Percentiles rank a stretch among this genome's conserved stretches.
Evolutionary conservation across 2,888 invertebrate species (phyloP).

Genomic region (Eupithecia centaureata): DNA sequence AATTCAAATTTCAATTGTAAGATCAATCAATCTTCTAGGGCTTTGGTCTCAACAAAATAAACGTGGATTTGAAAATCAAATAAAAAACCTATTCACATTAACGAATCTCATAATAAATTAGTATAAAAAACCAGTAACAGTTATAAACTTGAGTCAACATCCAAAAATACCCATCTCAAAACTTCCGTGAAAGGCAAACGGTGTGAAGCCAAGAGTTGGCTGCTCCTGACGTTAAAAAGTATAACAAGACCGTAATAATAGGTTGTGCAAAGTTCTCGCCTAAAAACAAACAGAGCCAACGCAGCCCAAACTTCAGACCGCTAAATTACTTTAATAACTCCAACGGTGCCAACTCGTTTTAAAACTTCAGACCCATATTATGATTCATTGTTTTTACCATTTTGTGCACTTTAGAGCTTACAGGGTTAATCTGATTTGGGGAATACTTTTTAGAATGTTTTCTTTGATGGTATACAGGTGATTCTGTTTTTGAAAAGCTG

Average conservation of each 20-base stretch:
- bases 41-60: no score
- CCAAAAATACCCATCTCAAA: constrained; percentile 4
- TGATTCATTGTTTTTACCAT: constrained; percentile 53
- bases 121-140: background rate
- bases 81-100: background rate
- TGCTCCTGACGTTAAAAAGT: constrained; percentile 70
- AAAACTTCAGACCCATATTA: constrained; percentile 46
- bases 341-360: constrained; percentile 48
- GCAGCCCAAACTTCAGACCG: constrained; percentile 64
- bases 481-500: background rate
- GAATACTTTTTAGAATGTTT: constrained; percentile 21
- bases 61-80: background rate
- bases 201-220: constrained; percentile 57
- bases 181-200: constrained; percentile 34
- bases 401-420: constrained; percentile 35
- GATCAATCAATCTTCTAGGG: background rate
- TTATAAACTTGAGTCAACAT: background rate
- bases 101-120: background rate
- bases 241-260: constrained; percentile 80
- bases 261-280: constrained; percentile 81
- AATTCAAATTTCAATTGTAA: no score
- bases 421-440: constrained; percentile 18
- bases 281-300: constrained; percentile 81
- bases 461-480: background rate
- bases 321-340: constrained; percentile 77